Base-by-base conservation (phyloP, 2,797 vertebrate genomes). In the Crypturellus tataupa region DNA sequence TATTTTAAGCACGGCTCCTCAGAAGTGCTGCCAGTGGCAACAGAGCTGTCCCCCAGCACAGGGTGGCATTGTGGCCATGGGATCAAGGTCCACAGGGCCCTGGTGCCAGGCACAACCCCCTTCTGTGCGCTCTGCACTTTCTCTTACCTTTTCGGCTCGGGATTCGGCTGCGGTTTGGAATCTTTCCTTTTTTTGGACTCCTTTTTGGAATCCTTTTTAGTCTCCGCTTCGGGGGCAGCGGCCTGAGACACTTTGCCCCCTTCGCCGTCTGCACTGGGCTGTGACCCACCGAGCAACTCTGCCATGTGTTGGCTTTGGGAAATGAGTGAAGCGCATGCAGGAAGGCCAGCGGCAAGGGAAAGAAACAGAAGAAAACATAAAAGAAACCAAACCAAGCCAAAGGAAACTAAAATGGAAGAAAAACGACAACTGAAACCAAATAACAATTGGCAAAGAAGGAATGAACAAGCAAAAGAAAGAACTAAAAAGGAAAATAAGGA, bases 121-220 rank as follows among this genome's bases (percentile, higher is more conserved):
- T 95, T 85, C 90, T 94, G 62, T 44, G 87, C 62, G 93, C 89
- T 94, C 12, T 7, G 16, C 15, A 44, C 68, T 87, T 97, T 47
- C 0, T 2, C 99, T 99, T 98, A 99, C 99, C 99, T 99, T 98
- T 98, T 98, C 0, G 95, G 96, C 94, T 98, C 98, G 95, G 98
- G 95, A 96, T 98, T 98, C 96, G 98, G 89, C 86, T 98, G 98
- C 33, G 97, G 96, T 98, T 98, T 98, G 96, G 98, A 97, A 97
- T 99, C 98, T 98, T 98, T 99, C 98, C 98, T 98, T 98, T 98
- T 99, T 98, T 99, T 99, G 96, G 99, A 99, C 97, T 99, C 99
- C 98, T 98, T 99, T 99, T 97, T 98, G 98, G 98, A 98, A 96
- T 99, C 98, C 98, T 97, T 99, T 98, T 98, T 99, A 97, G 96